Evolutionary conservation across 2,888 invertebrate species (phyloP).

Genomic region (Zhuqinia jingwanae): DNA sequence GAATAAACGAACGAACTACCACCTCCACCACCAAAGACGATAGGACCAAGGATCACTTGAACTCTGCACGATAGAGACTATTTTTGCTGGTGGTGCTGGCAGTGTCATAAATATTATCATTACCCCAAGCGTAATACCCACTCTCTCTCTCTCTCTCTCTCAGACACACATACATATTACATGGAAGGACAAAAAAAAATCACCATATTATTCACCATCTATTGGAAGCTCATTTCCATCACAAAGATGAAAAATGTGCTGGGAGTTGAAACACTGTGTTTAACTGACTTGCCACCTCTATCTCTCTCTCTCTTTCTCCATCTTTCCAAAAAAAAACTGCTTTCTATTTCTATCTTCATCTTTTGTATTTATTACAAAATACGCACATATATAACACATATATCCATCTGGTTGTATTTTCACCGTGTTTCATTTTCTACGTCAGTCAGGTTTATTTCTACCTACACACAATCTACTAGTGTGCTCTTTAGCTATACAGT

Average conservation of each 20-base stretch:
- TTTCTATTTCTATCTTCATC: not conserved
- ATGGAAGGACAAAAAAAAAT: no score
- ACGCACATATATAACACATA: not conserved
- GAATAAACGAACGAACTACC: no score
- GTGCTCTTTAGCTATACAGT: no score
- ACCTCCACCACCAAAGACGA: no score
- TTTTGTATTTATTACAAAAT: not conserved
- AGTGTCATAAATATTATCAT: no score
- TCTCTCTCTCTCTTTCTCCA: not conserved
- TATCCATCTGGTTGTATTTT: not conserved
- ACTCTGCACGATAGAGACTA: no score
- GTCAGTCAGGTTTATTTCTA: not conserved
- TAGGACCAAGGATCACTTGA: conserved; percentile 38
- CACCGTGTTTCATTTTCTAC: conserved; percentile 5
- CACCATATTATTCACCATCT: conserved; percentile 1
- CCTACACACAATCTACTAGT: conserved; percentile 11
- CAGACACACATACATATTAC: not conserved
- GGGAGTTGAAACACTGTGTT: conserved; percentile 31
- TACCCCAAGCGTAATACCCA: no score
- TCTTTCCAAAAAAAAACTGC: not conserved
- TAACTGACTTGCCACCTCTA: conserved; percentile 60
- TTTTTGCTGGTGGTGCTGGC: no score
- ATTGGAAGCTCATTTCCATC: conserved; percentile 53
- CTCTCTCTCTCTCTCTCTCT: no score
- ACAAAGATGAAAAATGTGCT: conserved; percentile 63